Percentiles rank a stretch among this genome's conserved stretches.
These are phyloP conservation scores for Drosophila rhopaloa DNA, from an alignment of 1,140 invertebrate genomes.

Conservation along the genomic window DNA sequence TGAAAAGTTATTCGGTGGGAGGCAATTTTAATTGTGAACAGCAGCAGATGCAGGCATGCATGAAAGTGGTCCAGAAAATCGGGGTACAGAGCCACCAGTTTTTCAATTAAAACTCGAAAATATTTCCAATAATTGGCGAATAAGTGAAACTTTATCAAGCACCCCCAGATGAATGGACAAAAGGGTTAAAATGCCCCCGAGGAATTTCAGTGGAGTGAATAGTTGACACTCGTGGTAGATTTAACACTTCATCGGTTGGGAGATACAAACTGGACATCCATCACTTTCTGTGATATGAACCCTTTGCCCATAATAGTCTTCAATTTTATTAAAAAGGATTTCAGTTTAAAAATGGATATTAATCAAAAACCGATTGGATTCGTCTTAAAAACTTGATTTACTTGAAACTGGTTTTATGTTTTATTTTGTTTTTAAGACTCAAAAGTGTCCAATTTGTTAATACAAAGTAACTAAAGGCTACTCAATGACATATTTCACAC, in stretches of 20 bases:
- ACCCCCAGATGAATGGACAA: slow-evolving; percentile 1
- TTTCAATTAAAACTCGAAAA: slow-evolving; percentile 70
- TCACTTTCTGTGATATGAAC: background rate
- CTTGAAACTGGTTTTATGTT: no score
- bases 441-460: no score
- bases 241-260: background rate
- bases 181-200: slow-evolving; percentile 22
- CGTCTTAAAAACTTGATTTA: no score
- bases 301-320: background rate
- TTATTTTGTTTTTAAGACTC: no score
- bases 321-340: background rate
- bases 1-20: slow-evolving; percentile 33
- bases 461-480: background rate
- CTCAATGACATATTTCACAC: slow-evolving; percentile 63
- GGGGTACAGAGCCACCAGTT: slow-evolving; percentile 13
- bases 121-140: slow-evolving; percentile 67
- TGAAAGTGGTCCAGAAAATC: slow-evolving; percentile 61
- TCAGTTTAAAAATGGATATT: no score
- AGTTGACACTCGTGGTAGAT: background rate
- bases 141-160: slow-evolving; percentile 50
- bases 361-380: no score
- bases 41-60: slow-evolving; percentile 66
- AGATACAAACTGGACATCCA: background rate
- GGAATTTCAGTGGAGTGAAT: slow-evolving; percentile 6
- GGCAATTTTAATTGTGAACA: slow-evolving; percentile 60